Evolutionary conservation across 2,797 vertebrate genomes (phyloP), one percentile per base, ranked within the genome.

Genomic region (Loriculus beryllinus): DNA sequence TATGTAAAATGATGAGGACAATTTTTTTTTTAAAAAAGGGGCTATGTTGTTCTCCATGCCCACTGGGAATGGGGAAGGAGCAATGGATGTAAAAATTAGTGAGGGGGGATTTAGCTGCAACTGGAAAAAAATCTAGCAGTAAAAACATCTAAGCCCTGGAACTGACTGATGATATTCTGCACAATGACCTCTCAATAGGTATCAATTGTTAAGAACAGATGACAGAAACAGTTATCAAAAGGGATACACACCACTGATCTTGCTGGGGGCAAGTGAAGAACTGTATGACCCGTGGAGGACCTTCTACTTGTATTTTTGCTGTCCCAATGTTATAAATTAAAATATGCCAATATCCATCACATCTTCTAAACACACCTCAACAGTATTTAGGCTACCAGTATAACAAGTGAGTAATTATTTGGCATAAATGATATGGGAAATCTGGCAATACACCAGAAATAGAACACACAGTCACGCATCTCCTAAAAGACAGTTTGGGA

Each of bases 341-440:
- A 75, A 63, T 39, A 82, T 35, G 59, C n/a, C 69, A 79, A 1
- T 69, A 67, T 40, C 56, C 49, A 65, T 42, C 28, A 1, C 25
- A 78, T 40, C 45, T 94, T 85, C 42, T 68, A 82, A 88, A 78
- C 8, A 59, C 29, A 78, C 72, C 62, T 91, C 59, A 93, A 94
- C 23, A 75, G 26, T 43, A 87, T 72, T 93, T 83, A 90, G 88
- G 67, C 80, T 91, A 78, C 17, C 70, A 65, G 59, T 63, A 79
- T 74, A 93, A 84, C 47, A 96, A 96, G 28, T 93, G 90, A 95
- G 93, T 86, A 94, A 85, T 94, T 92, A 93, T 63, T 88, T 95
- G 88, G 88, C 93, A 95, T 9, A 84, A 74, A 81, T 28, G 63
- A 76, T 79, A 88, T 2, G 2, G 80, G 70, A 86, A 95, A 86